Evolutionary conservation across 2,797 vertebrate genomes (phyloP).

Genomic region (Lepidocolaptes lacrymiger): DNA sequence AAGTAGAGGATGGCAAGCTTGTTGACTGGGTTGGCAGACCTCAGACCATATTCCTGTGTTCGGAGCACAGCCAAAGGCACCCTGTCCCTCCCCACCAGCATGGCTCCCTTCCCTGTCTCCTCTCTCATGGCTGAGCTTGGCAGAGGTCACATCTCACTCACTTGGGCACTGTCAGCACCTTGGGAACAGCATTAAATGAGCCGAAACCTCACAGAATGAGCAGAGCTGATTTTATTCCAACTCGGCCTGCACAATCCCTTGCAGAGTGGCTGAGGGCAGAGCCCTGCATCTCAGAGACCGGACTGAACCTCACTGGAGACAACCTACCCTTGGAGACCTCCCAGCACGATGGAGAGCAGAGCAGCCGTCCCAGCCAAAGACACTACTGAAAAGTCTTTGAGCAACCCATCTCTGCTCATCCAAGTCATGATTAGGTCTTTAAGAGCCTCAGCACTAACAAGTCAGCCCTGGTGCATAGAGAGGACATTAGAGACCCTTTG

Average conservation of each 20-base stretch:
- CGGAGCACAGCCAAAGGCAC: not conserved
- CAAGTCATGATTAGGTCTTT: not conserved
- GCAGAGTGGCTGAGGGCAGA: not conserved
- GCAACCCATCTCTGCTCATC: not conserved
- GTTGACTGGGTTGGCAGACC: fast-evolving
- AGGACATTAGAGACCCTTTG: not conserved
- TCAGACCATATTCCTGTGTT: fast-evolving
- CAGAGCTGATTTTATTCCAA: not conserved
- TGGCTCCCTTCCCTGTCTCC: not conserved
- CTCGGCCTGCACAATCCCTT: not conserved
- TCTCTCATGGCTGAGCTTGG: not conserved
- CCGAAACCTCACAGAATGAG: not conserved
- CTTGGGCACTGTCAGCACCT: not conserved
- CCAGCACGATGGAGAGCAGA: not conserved
- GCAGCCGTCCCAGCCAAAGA: not conserved
- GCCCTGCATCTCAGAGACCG: fast-evolving
- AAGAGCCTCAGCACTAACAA: not conserved
- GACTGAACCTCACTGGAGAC: not conserved
- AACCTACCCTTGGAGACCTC: not conserved
- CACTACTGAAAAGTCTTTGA: not conserved
- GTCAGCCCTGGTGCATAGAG: not conserved
- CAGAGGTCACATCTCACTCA: not conserved
- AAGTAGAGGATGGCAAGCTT: not conserved
- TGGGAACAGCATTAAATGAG: not conserved
- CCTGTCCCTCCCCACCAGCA: not conserved